phyloP scores from a whole-genome alignment of 2,888 invertebrate genomes.

The Xanthorhoe designata region DNA sequence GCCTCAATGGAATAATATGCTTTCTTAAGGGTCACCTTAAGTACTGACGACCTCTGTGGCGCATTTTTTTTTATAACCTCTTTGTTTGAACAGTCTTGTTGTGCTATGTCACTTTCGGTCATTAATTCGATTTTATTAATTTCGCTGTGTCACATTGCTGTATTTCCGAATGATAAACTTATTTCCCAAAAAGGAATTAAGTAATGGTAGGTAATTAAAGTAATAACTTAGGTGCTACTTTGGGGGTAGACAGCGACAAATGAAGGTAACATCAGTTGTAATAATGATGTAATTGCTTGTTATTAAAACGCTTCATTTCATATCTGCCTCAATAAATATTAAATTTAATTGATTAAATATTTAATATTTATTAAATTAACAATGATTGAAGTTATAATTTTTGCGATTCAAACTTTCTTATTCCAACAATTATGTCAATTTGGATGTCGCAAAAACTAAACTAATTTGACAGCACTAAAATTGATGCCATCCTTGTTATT shows the following conservation, averaged over 20 bases:
- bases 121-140: conserved; percentile 20
- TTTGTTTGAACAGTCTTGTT: too few species aligned
- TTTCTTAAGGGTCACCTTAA: too few species aligned
- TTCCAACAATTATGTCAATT: too few species aligned
- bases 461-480: too few species aligned
- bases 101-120: conserved; percentile 15
- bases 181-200: conserved; percentile 8
- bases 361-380: too few species aligned
- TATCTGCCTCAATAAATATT: conserved; percentile 5
- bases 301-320: background rate
- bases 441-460: too few species aligned
- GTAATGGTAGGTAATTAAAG: conserved; percentile 24
- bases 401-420: too few species aligned
- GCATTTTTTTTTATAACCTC: background rate
- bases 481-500: too few species aligned
- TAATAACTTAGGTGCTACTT: conserved; percentile 28
- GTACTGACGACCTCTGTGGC: too few species aligned
- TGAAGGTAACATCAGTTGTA: conserved; percentile 11
- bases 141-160: conserved; percentile 11
- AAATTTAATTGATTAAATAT: background rate
- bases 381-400: too few species aligned
- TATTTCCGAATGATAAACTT: conserved; percentile 13
- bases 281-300: conserved; percentile 8
- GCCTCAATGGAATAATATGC: too few species aligned
- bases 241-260: conserved; percentile 21